Evolutionary conservation across 1,140 invertebrate species (phyloP).

Genomic region (Metaphire vulgaris): DNA sequence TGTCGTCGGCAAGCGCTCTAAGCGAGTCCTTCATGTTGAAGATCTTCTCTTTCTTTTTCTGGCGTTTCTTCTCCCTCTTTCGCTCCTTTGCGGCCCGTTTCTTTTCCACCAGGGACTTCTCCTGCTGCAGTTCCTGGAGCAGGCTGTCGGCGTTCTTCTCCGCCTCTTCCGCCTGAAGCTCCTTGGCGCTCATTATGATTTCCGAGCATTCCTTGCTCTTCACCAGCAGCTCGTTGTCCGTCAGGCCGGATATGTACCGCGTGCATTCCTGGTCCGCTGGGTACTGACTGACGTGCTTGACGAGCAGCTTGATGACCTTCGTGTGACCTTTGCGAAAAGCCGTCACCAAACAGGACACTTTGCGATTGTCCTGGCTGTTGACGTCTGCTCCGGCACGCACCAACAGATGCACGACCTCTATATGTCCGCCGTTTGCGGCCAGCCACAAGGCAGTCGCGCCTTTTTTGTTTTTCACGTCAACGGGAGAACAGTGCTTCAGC

Average conservation of each 20-base stretch:
- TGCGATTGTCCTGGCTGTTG: constrained; percentile 89
- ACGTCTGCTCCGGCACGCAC: constrained; percentile 85
- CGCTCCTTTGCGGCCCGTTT: constrained; percentile 81
- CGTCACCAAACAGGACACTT: constrained; percentile 95
- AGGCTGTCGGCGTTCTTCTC: constrained; percentile 94
- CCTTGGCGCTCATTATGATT: constrained; percentile 89
- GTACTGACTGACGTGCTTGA: constrained; percentile 93
- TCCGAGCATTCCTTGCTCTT: constrained; percentile 92
- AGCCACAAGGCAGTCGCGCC: constrained; percentile 97
- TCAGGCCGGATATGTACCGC: constrained; percentile 62
- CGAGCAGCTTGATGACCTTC: constrained; percentile 97
- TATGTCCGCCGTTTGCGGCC: constrained; percentile 89
- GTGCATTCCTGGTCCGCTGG: constrained; percentile 96
- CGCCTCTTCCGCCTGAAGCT: constrained; percentile 93
- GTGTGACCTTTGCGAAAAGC: constrained; percentile 96
- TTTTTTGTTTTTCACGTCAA: constrained; percentile 99
- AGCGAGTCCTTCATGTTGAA: not conserved
- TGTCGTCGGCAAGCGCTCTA: not conserved
- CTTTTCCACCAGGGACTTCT: constrained; percentile 81
- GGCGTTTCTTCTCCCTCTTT: constrained; percentile 85
- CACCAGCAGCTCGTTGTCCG: constrained; percentile 75
- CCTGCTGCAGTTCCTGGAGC: constrained; percentile 88
- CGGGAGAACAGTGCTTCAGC: constrained; percentile 66
- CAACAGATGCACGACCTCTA: constrained; percentile 88
- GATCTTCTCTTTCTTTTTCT: constrained; percentile 68